Evolutionary conservation across 2,888 invertebrate species (phyloP), one percentile per base, ranked within the genome.

Genomic region (Eupithecia centaureata): DNA sequence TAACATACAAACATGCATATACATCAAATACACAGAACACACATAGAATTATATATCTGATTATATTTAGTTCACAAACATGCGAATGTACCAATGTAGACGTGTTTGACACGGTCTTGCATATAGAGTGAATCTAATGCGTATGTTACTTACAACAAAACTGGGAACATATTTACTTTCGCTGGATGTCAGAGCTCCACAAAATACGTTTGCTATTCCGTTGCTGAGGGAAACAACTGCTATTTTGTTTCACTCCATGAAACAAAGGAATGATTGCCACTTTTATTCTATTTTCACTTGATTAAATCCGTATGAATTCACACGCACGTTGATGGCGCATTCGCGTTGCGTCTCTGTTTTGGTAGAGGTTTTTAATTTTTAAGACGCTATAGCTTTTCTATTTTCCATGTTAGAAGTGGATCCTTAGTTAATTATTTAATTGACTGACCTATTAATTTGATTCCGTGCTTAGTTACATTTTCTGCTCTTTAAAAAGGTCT

Each of bases 1-100:
- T 47, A 65, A 64, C 56, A 64, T 57, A 56, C 61, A 68, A 64
- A 61, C 63, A 59, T 28, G 27, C 51, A 13, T n/a, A n/a, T n/a
- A n/a, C n/a, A n/a, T n/a, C n/a, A n/a, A n/a, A n/a, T n/a, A n/a
- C n/a, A n/a, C n/a, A n/a, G n/a, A n/a, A n/a, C n/a, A n/a, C n/a
- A n/a, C n/a, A n/a, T n/a, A n/a, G n/a, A n/a, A n/a, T n/a, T n/a
- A n/a, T n/a, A n/a, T n/a, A n/a, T 52, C 5, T 25, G 27, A 52
- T 27, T 52, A 27, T 27, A 52, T 15, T 5, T 15, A 10, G 15
- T 52, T 52, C 15, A 27, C 15, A 52, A 52, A 27, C 15, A 52
- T 27, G 15, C 15, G 47, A 47, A 47, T 47, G 22, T 47, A 47
- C 22, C 22, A 47, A 47, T 47, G 22, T 22, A 22, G 3, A 42